Base-by-base conservation (phyloP, 2,113 vertebrate genomes). In the Alectura lathami region DNA sequence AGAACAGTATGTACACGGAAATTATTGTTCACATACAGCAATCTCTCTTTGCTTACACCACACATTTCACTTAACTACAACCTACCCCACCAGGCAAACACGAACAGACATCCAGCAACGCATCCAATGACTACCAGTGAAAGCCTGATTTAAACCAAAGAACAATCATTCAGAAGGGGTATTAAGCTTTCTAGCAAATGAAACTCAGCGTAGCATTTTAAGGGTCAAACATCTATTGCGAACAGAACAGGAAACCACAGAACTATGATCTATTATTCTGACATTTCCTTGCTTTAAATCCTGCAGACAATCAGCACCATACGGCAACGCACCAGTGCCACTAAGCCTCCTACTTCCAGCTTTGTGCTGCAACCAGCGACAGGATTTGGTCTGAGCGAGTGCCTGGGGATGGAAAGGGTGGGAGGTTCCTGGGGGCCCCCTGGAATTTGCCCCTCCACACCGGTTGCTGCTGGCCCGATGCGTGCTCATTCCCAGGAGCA, bases 91-190 rank as follows among this genome's bases (percentile, higher is more conserved):
- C 2, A 70, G 60, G 69, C 67, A 93, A 69, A 50, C 45, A 75
- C 43, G 34, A 60, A 53, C 32, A 83, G 9, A 67, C 64, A 62
- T 15, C 59, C 63, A 57, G 43, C 21, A 13, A 22, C 0, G 14
- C 20, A 4, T n/a, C 54, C 24, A 11, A 15, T 21, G 5, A 6
- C 29, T 1, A 21, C 22, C 2, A 1, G 1, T 2, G 51, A 20
- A 89, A 64, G 4, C 17, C 1, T 21, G 26, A 17, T 64, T 72
- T 42, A 63, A 66, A 66, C 22, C 0, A 0, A 6, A 29, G 30
- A 30, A 57, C 13, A 56, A 63, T 43, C 45, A 86, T 66, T 63
- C 10, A 6, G 21, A 54, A 38, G 72, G 20, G n/a, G 11, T 24
- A 17, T n/a, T 32, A 38, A 74, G 27, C 36, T 36, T 77, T 62